Conservation (phyloP, 2,797 vertebrate genomes). For the Aplochiton taeniatus region DNA sequence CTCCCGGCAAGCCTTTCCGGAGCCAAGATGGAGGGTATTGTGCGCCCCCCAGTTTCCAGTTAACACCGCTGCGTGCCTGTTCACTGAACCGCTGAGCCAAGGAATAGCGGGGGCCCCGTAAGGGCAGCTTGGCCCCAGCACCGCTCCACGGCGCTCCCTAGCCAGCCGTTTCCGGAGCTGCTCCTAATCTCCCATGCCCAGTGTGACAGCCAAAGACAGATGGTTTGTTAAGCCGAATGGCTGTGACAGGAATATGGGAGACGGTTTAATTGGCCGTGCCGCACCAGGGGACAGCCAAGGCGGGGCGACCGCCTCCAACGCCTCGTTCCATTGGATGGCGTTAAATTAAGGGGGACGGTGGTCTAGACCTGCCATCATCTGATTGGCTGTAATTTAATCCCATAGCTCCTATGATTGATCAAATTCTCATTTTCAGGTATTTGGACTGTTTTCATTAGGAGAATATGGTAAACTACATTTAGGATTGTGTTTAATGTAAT, state of each 20-base stretch:
- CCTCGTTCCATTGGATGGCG: conserved; percentile 54
- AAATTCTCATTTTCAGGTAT: conserved; percentile 31
- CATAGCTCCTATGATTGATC: no score
- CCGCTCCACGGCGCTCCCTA: conserved; percentile 70
- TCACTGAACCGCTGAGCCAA: conserved; percentile 70
- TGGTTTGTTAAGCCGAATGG: conserved; percentile 78
- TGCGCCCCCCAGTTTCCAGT: conserved; percentile 58
- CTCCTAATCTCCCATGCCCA: conserved; percentile 77
- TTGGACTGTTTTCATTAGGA: conserved; percentile 17
- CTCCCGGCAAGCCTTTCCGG: conserved; percentile 41
- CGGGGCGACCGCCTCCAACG: conserved; percentile 58
- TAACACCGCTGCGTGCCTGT: conserved; percentile 63
- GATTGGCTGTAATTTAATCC: conserved; percentile 56
- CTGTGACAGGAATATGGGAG: conserved; percentile 71
- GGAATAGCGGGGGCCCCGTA: conserved; percentile 65
- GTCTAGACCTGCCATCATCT: conserved; percentile 56
- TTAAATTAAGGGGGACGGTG: conserved; percentile 40
- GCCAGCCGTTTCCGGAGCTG: conserved; percentile 75
- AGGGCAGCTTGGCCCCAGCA: conserved; percentile 73
- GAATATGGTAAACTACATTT: background rate
- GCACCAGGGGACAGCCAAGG: conserved; percentile 63
- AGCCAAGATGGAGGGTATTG: conserved; percentile 60
- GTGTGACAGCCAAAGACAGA: conserved; percentile 77
- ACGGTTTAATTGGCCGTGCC: conserved; percentile 69
- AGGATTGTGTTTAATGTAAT: background rate